These are phyloP conservation scores for Pelobates cultripes DNA, from an alignment of 2,797 vertebrate species.

Conservation along the genomic window DNA sequence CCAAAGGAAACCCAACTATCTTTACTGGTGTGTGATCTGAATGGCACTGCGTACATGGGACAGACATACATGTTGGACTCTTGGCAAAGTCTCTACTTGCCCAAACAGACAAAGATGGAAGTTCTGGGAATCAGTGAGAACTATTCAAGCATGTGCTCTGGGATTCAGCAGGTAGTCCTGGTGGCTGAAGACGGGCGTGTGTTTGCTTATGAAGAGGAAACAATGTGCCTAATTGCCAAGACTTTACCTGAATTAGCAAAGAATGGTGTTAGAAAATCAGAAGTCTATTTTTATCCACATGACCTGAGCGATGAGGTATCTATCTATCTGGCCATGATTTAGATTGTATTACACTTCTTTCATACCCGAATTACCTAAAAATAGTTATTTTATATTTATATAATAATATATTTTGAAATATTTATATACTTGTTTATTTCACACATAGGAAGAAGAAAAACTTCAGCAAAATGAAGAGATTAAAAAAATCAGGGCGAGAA, in stretches of 20 bases:
- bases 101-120: slow-evolving; percentile 26
- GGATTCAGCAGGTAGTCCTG: slow-evolving; percentile 37
- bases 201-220: slow-evolving; percentile 41
- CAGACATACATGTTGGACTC: slow-evolving; percentile 12
- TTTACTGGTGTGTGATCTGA: slow-evolving; percentile 29
- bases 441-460: background rate
- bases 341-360: no score
- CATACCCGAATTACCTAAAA: no score
- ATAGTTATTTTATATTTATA: no score
- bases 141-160: slow-evolving; percentile 17
- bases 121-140: slow-evolving; percentile 39
- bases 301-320: slow-evolving; percentile 12
- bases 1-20: background rate
- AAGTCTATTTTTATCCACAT: background rate
- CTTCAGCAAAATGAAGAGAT: slow-evolving; percentile 2
- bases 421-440: no score
- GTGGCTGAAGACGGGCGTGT: slow-evolving; percentile 14
- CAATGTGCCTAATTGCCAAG: slow-evolving; percentile 24
- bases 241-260: background rate
- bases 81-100: slow-evolving; percentile 45
- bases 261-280: background rate
- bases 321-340: background rate
- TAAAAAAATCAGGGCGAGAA: background rate
- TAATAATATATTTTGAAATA: no score
- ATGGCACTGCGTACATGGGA: slow-evolving; percentile 27